Evolutionary conservation across 2,797 vertebrate species (phyloP), one percentile per base, ranked within the genome.

Genomic region (Epinephelus malabaricus): DNA sequence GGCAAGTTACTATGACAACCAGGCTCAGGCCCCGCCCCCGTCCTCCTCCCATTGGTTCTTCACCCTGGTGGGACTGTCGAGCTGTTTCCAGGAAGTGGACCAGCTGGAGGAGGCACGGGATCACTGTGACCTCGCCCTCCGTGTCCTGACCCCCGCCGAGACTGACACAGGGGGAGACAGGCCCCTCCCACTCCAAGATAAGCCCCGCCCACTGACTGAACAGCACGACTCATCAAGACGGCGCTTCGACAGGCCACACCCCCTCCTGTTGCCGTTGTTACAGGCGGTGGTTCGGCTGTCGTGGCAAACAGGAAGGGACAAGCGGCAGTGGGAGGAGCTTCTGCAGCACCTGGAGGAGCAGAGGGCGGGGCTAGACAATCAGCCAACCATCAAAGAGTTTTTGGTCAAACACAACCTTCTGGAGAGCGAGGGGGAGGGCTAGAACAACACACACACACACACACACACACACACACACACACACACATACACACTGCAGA

Each of bases 301-400:
- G 23, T 98, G 97, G 97, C 96, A 96, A 87, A 96, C 97, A 40
- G 97, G 97, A 14, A 94, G 92, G 76, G 97, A 99, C 92, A 98
- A 98, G 82, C 95, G 96, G n/a, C 94, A 61, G 4, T 97, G 97
- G 0, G 97, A 99, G 85, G 96, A 96, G 64, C 92, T 91, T 68
- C 93, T 98, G 81, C 96, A 92, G 65, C 92, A 92, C 50, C 86
- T 98, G 82, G 95, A 94, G 70, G 97, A 96, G 77, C 89, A 93
- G 0, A 91, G 96, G 60, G 87, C 85, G 1, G 94, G 90, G 34
- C 76, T 94, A 5, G 95, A 92, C 3, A 96, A 94, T 73, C 96
- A 95, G 49, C 96, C 95, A 3, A 94, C 94, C 49, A 86, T 99
- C 51, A 97, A 96, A 87, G 97, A 99, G 85, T 94, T 95, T 73